Evolutionary conservation across 2,113 vertebrate species (phyloP).

Genomic region (Columbina picui): DNA sequence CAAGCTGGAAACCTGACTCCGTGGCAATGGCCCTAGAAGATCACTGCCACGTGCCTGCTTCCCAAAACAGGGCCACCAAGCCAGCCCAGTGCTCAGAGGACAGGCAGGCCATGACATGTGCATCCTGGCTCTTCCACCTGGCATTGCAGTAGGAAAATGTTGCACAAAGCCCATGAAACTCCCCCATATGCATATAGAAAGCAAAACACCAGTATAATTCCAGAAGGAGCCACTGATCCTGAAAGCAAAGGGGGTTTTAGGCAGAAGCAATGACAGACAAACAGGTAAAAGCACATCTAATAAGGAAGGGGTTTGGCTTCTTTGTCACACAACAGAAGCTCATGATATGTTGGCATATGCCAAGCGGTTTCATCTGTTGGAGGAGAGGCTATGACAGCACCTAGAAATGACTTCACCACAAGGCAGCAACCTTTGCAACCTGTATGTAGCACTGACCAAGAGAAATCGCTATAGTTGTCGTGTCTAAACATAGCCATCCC

Average conservation of each 20-base stretch:
- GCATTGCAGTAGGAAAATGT: fast-evolving
- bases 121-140: background rate
- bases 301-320: background rate
- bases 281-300: background rate
- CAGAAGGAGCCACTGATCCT: background rate
- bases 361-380: background rate
- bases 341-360: background rate
- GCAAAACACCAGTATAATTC: background rate
- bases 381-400: background rate
- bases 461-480: background rate
- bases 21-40: background rate
- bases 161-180: background rate
- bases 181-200: fast-evolving
- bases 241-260: background rate
- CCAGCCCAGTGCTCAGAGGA: background rate
- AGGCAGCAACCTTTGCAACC: background rate
- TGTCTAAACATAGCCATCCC: background rate
- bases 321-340: background rate
- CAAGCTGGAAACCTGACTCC: background rate
- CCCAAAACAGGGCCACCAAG: background rate
- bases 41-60: background rate
- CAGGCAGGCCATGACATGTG: background rate
- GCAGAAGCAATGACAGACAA: background rate
- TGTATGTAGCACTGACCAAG: fast-evolving
- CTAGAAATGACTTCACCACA: background rate